Base-by-base conservation (phyloP, 2,888 invertebrate species). In the Gasteruption jaculator region DNA sequence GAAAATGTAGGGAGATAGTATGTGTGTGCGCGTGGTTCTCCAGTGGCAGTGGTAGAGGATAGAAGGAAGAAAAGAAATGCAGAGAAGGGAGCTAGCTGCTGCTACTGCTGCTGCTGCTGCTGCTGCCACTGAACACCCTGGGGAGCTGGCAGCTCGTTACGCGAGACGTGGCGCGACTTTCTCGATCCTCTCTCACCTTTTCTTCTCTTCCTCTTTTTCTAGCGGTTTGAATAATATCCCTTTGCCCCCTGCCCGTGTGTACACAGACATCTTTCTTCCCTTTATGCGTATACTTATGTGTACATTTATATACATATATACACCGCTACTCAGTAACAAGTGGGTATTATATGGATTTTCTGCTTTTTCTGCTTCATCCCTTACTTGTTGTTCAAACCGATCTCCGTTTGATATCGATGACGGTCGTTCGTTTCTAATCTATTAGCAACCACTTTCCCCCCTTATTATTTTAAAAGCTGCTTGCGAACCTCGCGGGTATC, bases 111-210 rank as follows among this genome's bases (percentile, higher is more conserved):
- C 43, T 32, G 33, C 48, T 26, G 31, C n/a, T n/a, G n/a, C n/a
- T n/a, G n/a, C n/a, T n/a, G n/a, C n/a, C n/a, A n/a, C 61, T 58
- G 61, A 64, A 66, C 58, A 65, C 68, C 60, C 65, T 58, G 49
- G 68, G 65, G 67, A 67, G 56, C 57, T 60, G 56, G 63, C 65
- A 68, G 68, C 68, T 68, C 68, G 68, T 69, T 69, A 68, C 61
- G 62, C 55, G 57, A 66, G 60, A 65, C 63, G 61, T 62, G 60
- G 57, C 58, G 55, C 60, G 55, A 56, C 58, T 60, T 57, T 55
- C 50, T 50, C 50, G 43, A 47, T 41, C 48, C 43, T 50, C 48
- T 53, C 45, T 48, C 54, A 42, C 45, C 50, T 52, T 48, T 49
- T 44, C 43, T 45, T 49, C 35, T n/a, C 32, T 35, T 18, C 36